Conservation (phyloP, 2,797 vertebrate genomes). For the Epinephelus coioides region DNA sequence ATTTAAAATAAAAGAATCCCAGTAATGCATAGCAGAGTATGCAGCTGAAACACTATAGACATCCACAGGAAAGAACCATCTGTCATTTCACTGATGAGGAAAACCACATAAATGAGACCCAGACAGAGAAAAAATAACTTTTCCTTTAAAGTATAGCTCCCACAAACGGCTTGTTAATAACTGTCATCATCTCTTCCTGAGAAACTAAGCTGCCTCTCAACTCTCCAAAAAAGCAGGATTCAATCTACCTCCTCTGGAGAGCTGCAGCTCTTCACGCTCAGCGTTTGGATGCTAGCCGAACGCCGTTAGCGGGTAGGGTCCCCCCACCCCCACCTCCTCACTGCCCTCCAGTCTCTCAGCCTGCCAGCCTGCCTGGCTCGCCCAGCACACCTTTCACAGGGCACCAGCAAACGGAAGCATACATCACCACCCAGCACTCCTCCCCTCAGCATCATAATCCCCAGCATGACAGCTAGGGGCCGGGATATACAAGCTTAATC, state of each 20-base stretch:
- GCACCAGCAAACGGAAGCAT: slow-evolving; percentile 61
- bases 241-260: slow-evolving; percentile 55
- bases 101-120: no score
- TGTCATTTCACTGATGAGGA: no score
- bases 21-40: no score
- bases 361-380: slow-evolving; percentile 20
- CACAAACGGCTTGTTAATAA: no score
- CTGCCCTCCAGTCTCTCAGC: slow-evolving; percentile 14
- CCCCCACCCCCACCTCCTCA: neutral
- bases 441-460: slow-evolving; percentile 75
- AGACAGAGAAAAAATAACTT: no score
- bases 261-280: slow-evolving; percentile 27
- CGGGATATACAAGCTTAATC: slow-evolving; percentile 80
- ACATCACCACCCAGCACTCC: slow-evolving; percentile 68
- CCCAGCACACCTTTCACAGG: slow-evolving; percentile 66
- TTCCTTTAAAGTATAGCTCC: no score
- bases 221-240: slow-evolving; percentile 36
- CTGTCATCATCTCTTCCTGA: no score
- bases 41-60: no score
- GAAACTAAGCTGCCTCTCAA: slow-evolving; percentile 12
- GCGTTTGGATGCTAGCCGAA: slow-evolving; percentile 37
- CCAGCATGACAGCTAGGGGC: slow-evolving; percentile 74
- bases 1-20: no score
- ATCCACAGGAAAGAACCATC: neutral
- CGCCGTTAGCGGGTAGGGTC: slow-evolving; percentile 1